These are phyloP conservation scores for Notothenia rossii DNA, from an alignment of 2,113 vertebrate species.

Conservation along the genomic window DNA sequence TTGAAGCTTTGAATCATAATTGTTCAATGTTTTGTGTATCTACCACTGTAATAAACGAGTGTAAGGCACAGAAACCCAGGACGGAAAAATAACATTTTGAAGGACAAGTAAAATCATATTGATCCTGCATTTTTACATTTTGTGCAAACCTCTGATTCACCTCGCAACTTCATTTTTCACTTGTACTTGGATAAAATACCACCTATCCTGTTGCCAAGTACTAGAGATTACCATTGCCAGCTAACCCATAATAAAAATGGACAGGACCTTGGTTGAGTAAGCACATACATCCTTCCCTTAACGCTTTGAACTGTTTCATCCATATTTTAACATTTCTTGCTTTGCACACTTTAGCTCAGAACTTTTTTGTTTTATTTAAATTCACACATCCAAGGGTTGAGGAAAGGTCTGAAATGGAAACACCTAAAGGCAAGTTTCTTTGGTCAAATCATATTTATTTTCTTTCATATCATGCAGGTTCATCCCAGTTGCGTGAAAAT, in stretches of 20 bases:
- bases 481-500: constrained; percentile 5
- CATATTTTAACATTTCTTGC: constrained; percentile 7
- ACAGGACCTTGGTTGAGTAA: constrained; percentile 6
- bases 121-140: neutral
- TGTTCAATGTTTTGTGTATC: neutral
- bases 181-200: constrained; percentile 5
- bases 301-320: constrained; percentile 9
- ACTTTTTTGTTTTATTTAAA: constrained; percentile 22
- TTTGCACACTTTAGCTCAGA: constrained; percentile 22
- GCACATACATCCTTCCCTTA: constrained; percentile 16
- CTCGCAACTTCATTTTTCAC: neutral
- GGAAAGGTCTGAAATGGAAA: constrained; percentile 18
- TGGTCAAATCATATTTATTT: neutral
- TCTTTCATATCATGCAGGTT: constrained; percentile 8
- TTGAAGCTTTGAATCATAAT: neutral
- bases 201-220: neutral
- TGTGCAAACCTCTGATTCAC: constrained; percentile 12
- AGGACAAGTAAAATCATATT: too few species aligned
- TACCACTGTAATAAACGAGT: too few species aligned
- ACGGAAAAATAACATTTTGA: too few species aligned
- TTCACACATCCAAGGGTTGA: neutral
- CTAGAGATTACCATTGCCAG: constrained; percentile 26
- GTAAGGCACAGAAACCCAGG: too few species aligned
- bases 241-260: neutral
- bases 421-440: constrained; percentile 4